These are phyloP conservation scores for Cyclina sinensis DNA, from an alignment of 1,140 invertebrate species.

Conservation along the genomic window DNA sequence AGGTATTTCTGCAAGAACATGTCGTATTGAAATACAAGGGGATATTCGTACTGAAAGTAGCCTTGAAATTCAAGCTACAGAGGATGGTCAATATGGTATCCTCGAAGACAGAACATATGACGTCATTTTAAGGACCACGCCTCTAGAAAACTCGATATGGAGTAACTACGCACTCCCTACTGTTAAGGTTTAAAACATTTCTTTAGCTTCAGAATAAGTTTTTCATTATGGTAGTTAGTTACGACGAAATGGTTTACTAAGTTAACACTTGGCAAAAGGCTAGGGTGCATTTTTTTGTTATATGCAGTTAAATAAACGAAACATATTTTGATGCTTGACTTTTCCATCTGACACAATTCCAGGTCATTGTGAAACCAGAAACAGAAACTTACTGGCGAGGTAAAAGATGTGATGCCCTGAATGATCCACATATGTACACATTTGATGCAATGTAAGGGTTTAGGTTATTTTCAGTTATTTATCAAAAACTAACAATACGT, in stretches of 20 bases:
- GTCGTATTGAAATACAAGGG: neutral
- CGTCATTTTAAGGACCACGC: neutral
- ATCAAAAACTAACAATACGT: too few relatives aligned
- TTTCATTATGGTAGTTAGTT: too few relatives aligned
- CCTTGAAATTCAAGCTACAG: neutral
- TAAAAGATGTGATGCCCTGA: constrained; percentile 21
- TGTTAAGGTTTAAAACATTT: neutral
- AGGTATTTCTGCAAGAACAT: neutral
- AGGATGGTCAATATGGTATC: neutral
- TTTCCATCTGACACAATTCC: neutral
- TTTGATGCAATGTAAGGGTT: constrained; percentile 36
- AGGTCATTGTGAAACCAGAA: constrained; percentile 35
- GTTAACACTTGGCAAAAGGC: too few relatives aligned
- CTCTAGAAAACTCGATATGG: neutral
- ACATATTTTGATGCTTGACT: too few relatives aligned
- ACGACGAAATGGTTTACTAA: too few relatives aligned
- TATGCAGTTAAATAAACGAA: too few relatives aligned
- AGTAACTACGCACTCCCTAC: neutral
- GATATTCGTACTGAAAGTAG: neutral
- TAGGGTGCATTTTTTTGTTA: too few relatives aligned
- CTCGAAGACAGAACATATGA: neutral
- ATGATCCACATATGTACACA: constrained; percentile 51
- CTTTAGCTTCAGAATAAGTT: too few relatives aligned
- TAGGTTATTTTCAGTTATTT: too few relatives aligned
- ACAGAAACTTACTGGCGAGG: constrained; percentile 11